Evolutionary conservation across 2,113 vertebrate species (phyloP).

Genomic region (Procavia capensis): DNA sequence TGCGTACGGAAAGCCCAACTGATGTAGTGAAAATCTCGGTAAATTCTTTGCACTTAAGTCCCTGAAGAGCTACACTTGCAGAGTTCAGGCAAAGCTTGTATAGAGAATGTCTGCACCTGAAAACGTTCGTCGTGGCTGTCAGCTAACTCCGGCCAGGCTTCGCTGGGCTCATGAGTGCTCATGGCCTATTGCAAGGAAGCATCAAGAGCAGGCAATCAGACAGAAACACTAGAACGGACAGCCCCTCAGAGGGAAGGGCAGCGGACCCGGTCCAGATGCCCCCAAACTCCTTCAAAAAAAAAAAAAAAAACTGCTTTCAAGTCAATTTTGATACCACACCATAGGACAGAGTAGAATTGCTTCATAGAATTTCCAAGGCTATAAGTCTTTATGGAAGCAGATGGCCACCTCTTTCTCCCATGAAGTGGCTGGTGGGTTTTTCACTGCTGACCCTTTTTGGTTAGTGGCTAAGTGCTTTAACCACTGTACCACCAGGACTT

Average conservation of each 20-base stretch:
- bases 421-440: no score
- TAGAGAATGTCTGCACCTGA: neutral
- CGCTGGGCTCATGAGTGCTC: neutral
- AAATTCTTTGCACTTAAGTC: neutral
- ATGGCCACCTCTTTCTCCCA: no score
- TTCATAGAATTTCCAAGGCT: no score
- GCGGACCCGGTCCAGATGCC: neutral
- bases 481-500: no score
- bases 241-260: neutral
- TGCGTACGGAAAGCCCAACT: neutral
- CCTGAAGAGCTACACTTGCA: neutral
- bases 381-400: no score
- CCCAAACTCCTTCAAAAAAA: no score
- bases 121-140: neutral
- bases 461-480: no score
- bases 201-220: neutral
- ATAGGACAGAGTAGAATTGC: no score
- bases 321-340: no score
- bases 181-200: neutral
- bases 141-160: neutral
- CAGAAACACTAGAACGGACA: neutral
- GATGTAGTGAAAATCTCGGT: neutral
- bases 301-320: no score
- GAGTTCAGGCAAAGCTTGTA: neutral
- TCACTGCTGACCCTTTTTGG: no score